phyloP scores from a whole-genome alignment of 2,888 invertebrate genomes.

The Ischnus inquisitorius region DNA sequence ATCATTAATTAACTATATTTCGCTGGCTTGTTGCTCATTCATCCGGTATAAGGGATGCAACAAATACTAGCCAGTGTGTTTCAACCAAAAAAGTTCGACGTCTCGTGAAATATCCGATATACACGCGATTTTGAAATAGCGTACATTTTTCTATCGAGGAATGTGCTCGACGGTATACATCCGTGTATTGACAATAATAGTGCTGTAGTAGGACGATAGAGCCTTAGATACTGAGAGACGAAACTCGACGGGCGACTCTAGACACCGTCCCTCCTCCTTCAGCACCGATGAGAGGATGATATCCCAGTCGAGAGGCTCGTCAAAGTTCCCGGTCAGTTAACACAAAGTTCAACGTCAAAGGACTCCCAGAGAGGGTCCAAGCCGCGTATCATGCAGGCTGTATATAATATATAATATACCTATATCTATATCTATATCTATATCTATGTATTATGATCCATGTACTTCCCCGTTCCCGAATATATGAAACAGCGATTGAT shows the following conservation, averaged over 20 bases:
- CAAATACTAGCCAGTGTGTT: not conserved
- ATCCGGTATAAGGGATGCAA: conserved; percentile 27
- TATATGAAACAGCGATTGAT: conserved; percentile 7
- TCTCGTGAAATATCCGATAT: not conserved
- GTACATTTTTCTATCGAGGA: not conserved
- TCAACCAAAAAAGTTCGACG: not conserved
- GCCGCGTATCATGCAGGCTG: conserved; percentile 1
- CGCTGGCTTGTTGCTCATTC: conserved; percentile 41
- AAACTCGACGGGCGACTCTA: not conserved
- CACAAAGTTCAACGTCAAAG: conserved; percentile 52
- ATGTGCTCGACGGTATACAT: not conserved
- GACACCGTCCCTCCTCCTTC: conserved; percentile 13
- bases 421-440: not conserved
- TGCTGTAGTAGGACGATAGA: not conserved
- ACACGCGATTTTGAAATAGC: not conserved
- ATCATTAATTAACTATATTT: conserved; percentile 52
- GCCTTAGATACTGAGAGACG: not conserved
- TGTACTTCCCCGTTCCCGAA: not conserved
- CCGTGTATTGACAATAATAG: not conserved
- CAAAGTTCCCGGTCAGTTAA: conserved; percentile 40
- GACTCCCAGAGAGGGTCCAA: conserved; percentile 17
- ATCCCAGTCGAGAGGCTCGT: conserved; percentile 24
- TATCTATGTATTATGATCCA: not conserved
- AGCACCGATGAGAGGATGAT: conserved; percentile 14
- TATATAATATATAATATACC: conserved; percentile 6